Base-by-base conservation (phyloP, 2,797 vertebrate species). In the Microctenopoma steveboyesi region DNA sequence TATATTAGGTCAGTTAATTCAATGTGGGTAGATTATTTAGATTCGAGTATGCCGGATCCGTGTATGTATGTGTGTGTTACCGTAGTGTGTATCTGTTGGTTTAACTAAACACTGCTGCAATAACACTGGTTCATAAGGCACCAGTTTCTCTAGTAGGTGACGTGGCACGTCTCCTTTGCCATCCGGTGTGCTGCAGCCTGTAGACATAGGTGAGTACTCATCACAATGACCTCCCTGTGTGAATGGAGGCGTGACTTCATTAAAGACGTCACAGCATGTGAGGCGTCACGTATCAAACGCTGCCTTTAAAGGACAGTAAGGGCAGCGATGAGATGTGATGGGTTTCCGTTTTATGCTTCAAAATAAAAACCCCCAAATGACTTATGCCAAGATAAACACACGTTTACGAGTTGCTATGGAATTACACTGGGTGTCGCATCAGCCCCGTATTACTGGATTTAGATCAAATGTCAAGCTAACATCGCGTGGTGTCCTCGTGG, bases 191-290 rank as follows among this genome's bases (percentile, higher is more conserved):
- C 22, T 0, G 33, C 27, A 33, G 39, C 1, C 10, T 16, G 42
- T 10, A 16, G 55, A 22, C 40, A 35, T n/a, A 42, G 56, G 2
- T 50, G 55, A 47, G n/a, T 22, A 27, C 63, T 27, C 48, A 8
- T 47, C n/a, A 88, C 89, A 92, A 73, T 71, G 37, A 50, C 47
- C 28, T 73, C 76, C 45, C 48, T 90, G 85, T 89, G 45, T 74
- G 25, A 57, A 39, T 9, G 58, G 5, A 42, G 86, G 83, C 72
- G 87, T 64, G 85, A 78, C 52, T 67, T 69, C 12, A 14, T 15
- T 1, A 40, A 15, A 69, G 81, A 55, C 88, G 90, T 88, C 74
- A 76, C 0, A 14, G 40, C 45, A 69, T 30, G 73, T 69, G 64
- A 74, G 18, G 2, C 15, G 33, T 40, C 46, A 79, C 81, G 81